Evolutionary conservation across 2,888 invertebrate genomes (phyloP).

Genomic region (Apodemia mormo): DNA sequence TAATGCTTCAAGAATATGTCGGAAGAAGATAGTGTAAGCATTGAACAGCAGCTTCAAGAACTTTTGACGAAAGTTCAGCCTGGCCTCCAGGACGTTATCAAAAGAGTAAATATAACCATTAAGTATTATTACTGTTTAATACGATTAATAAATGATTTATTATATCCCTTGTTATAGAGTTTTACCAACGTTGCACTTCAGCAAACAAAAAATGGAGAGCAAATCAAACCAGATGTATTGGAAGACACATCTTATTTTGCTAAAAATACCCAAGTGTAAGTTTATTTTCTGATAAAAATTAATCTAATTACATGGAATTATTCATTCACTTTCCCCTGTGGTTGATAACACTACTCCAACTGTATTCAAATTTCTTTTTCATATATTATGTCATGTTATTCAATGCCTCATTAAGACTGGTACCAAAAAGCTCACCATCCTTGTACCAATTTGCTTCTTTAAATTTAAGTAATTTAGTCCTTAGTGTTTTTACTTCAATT

Average conservation of each 20-base stretch:
- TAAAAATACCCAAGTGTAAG: constrained; percentile 82
- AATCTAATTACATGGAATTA: not conserved
- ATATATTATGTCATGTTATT: no score
- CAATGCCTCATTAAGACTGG: no score
- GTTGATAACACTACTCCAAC: not conserved
- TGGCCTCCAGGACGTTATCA: constrained; percentile 81
- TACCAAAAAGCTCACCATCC: no score
- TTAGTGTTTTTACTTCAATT: no score
- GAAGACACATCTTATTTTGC: constrained; percentile 79
- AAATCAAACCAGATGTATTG: constrained; percentile 66
- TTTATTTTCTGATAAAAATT: constrained; percentile 35
- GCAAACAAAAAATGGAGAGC: constrained; percentile 73
- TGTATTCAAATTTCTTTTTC: not conserved
- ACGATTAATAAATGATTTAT: not conserved
- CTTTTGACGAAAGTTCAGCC: constrained; percentile 77
- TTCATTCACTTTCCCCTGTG: not conserved
- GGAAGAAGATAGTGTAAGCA: constrained; percentile 43
- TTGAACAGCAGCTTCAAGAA: constrained; percentile 74
- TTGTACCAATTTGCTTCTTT: no score
- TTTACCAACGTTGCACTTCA: constrained; percentile 82
- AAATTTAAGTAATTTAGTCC: no score
- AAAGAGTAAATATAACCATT: constrained; percentile 69
- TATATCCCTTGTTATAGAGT: constrained; percentile 61
- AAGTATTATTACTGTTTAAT: not conserved
- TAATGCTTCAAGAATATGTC: constrained; percentile 32